A percentile compares a stretch with the other conserved stretches of the same genome.
These are phyloP conservation scores for Panulirus ornatus DNA, from an alignment of 1,140 invertebrate genomes.

Conservation along the genomic window DNA sequence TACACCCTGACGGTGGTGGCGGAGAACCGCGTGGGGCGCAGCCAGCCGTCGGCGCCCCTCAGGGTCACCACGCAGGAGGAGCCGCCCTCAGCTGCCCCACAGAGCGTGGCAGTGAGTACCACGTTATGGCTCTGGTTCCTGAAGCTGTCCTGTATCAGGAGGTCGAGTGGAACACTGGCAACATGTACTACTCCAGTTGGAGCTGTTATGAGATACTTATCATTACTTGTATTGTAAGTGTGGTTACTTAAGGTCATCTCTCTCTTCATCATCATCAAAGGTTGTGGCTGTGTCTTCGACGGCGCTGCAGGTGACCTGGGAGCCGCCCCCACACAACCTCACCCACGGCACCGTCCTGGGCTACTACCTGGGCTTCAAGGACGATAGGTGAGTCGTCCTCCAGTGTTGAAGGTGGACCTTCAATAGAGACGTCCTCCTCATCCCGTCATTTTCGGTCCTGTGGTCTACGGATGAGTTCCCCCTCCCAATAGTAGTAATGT, in stretches of 20 bases:
- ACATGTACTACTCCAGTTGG: neutral
- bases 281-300: slow-evolving; percentile 85
- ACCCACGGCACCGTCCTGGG: slow-evolving; percentile 87
- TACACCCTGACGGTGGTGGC: slow-evolving; percentile 67
- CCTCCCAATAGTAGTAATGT: too few species aligned
- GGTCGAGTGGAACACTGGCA: too few species aligned
- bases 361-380: slow-evolving; percentile 82
- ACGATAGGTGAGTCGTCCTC: slow-evolving; percentile 65
- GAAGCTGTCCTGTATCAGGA: too few species aligned
- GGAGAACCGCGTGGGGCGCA: slow-evolving; percentile 77
- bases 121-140: neutral
- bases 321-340: slow-evolving; percentile 84
- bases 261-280: slow-evolving; percentile 42
- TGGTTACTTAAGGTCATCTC: too few species aligned
- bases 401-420: too few species aligned
- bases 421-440: too few species aligned
- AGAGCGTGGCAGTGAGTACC: slow-evolving; percentile 82
- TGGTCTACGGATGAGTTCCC: too few species aligned
- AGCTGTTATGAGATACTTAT: too few species aligned
- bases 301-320: slow-evolving; percentile 88
- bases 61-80: slow-evolving; percentile 68
- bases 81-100: slow-evolving; percentile 85
- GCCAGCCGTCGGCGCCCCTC: slow-evolving; percentile 76
- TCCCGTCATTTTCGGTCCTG: too few species aligned
- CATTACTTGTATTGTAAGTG: too few species aligned